Evolutionary conservation across 1,140 invertebrate genomes (phyloP), one percentile per base, ranked within the genome.

Genomic region (Nomia melanderi): DNA sequence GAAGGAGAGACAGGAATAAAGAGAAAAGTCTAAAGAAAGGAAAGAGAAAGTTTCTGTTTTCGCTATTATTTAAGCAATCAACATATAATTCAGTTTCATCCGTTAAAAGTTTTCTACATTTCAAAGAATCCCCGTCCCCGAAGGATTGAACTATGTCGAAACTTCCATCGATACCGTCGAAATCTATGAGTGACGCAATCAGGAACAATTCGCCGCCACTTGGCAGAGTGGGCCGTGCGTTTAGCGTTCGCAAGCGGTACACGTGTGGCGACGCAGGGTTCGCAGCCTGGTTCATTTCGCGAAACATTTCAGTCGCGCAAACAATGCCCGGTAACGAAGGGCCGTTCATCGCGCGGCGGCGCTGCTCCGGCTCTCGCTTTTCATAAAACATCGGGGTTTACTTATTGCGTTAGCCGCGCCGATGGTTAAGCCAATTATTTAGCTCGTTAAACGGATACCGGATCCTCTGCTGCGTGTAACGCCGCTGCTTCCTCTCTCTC

Each of bases 291-390:
- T 41, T 59, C 36, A 20, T 27, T 67, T 67, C 50, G 20, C 33
- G 67, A 47, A 70, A 70, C 67, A 54, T 70, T 70, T 47, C 36
- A 59, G 54, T 23, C 27, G 66, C 2, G 23, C 54, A 59, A 59
- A 70, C 67, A 70, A 70, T 70, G 54, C 67, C 2, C 39, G 17
- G 67, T 59, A 70, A 59, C 67, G 67, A 70, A 70, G 54, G 54
- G 67, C 57, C 44, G 67, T 36, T 70, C 67, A 70, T 70, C 41
- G 27, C 44, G 29, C 20, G 6, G 17, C 23, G 36, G 14, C 29
- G 25, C 33, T 17, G 14, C 41, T 14, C 36, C 6, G 12, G 41
- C 41, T 44, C 47, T 14, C 31, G 33, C 33, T 57, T 70, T 70
- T 70, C 54, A 59, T 70, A 33, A 70, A 70, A 59, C 54, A 47